A percentile compares a stretch with the other conserved stretches of the same genome.
Conservation (phyloP, 2,113 vertebrate genomes). For the Taurulus bubalis region DNA sequence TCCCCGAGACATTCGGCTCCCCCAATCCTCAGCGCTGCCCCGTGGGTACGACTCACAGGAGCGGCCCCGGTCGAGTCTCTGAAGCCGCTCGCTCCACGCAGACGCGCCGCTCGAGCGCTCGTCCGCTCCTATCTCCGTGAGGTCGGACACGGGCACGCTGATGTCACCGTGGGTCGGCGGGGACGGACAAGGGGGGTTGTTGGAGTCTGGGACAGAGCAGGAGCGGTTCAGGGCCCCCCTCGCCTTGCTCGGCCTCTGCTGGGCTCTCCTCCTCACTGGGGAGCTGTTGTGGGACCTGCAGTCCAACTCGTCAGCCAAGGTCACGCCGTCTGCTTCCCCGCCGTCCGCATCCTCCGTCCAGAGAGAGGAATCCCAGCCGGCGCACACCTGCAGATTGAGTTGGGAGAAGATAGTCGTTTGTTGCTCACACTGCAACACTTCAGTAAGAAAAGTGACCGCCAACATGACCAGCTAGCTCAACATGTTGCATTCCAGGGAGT, state of each 20-base stretch:
- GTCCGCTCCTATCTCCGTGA: conserved; percentile 81
- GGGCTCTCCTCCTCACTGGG: conserved; percentile 73
- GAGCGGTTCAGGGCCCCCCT: conserved; percentile 82
- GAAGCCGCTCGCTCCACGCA: conserved; percentile 64
- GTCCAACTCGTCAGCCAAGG: conserved; percentile 68
- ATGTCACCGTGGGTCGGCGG: conserved; percentile 74
- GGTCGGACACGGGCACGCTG: conserved; percentile 78
- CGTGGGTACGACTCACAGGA: conserved; percentile 65
- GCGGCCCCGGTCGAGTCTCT: conserved; percentile 57
- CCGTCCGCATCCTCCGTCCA: conserved; percentile 75
- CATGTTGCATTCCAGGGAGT: background rate
- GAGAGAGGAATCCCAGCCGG: conserved; percentile 75
- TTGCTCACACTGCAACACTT: background rate
- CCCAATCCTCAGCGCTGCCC: conserved; percentile 32
- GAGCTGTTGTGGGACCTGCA: conserved; percentile 80
- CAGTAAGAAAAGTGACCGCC: background rate
- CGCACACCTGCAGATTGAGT: conserved; percentile 59
- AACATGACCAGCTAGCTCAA: too few species aligned
- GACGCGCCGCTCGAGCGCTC: conserved; percentile 56
- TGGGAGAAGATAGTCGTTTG: background rate
- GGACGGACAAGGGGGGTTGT: conserved; percentile 78
- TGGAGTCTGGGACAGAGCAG: conserved; percentile 85
- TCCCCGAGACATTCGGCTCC: background rate
- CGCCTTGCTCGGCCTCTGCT: conserved; percentile 68
- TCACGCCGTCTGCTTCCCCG: conserved; percentile 47